Evolutionary conservation across 2,888 invertebrate genomes (phyloP), one percentile per base, ranked within the genome.

Genomic region (Ypsolopha sequella): DNA sequence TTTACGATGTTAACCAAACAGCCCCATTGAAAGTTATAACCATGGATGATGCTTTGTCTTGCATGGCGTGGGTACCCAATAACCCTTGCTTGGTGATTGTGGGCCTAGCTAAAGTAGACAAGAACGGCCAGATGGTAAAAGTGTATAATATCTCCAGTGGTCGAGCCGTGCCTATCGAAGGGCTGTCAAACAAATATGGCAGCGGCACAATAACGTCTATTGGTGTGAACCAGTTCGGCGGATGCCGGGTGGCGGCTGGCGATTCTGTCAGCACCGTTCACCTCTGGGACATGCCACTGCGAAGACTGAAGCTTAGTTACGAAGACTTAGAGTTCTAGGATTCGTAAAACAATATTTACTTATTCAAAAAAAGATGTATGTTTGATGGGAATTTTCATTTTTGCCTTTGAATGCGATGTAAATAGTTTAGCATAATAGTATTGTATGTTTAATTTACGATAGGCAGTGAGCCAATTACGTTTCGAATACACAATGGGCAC

Each of bases 21-120:
- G 61, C 64, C 49, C 80, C 81, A 2, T 53, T 86, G 51, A 82
- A 84, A 82, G 66, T 84, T 4, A 57, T 77, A 2, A 69, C 67
- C 24, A 53, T 81, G 1, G 76, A 80, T 8, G 55, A 55, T 0
- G 59, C 74, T 0, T 62, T 79, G 36, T 73, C 80, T 0, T 75
- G 78, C 58, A 66, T 76, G 60, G 52, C 63, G 1, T 80, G 81
- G 80, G 52, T 82, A 24, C 72, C 74, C 0, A 62, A 60, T 41
- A 64, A 64, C 44, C 73, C 76, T 0, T 61, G 67, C 38, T 62
- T 76, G 51, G 63, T 69, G 9, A 57, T 70, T 9, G 52, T 78
- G 11, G 81, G 82, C 0, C 52, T 71, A 47, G 55, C 64, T 0
- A 61, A 57, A 2, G 59, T 61, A 0, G 62, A 45, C 24, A 43